These are phyloP conservation scores for Rambutsinella grinnellia DNA, from an alignment of 2,888 invertebrate species.

Conservation along the genomic window DNA sequence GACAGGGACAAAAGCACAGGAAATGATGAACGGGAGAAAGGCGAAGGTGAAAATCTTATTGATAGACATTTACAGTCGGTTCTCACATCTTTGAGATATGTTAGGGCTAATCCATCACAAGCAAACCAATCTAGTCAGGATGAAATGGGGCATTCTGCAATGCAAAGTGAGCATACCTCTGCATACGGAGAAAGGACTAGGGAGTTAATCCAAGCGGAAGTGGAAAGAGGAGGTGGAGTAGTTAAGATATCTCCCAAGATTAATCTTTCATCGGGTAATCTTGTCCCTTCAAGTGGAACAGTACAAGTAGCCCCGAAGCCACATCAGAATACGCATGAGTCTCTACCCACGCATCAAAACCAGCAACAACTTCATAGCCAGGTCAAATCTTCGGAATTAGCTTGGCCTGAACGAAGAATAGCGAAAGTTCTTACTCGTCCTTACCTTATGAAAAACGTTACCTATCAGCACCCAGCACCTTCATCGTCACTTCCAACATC, in stretches of 20 bases:
- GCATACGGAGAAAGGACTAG: background rate
- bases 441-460: constrained; percentile 7
- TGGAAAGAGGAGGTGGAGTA: background rate
- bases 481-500: no score
- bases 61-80: constrained; percentile 41
- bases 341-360: constrained; percentile 16
- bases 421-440: constrained; percentile 40
- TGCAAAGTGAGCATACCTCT: background rate
- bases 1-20: background rate
- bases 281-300: background rate
- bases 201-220: background rate
- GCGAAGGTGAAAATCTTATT: constrained; percentile 37
- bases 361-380: constrained; percentile 16
- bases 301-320: background rate
- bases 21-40: constrained; percentile 9
- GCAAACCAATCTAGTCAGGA: background rate
- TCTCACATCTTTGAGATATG: constrained; percentile 35
- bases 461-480: constrained; percentile 10
- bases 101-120: no score
- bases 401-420: constrained; percentile 37
- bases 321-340: no score
- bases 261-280: background rate
- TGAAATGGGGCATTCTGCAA: background rate
- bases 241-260: background rate
- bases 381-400: background rate